phyloP scores from a whole-genome alignment of 2,797 vertebrate species.

The Podarcis lilfordi region DNA sequence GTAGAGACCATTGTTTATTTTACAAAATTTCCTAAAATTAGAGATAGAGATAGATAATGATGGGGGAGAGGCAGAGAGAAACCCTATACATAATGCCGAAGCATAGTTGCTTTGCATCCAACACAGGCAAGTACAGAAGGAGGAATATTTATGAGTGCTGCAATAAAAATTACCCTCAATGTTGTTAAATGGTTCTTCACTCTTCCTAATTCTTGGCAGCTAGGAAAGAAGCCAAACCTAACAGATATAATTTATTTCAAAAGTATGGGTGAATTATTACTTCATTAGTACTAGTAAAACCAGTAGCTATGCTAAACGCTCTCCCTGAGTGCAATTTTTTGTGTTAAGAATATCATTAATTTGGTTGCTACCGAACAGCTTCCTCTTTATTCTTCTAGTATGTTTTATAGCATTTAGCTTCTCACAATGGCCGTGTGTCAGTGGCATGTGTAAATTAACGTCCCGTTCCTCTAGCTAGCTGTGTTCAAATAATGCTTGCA shows the following conservation, averaged over 20 bases:
- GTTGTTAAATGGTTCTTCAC: constrained; percentile 59
- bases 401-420: constrained; percentile 30
- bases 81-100: not conserved
- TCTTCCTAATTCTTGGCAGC: constrained; percentile 51
- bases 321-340: constrained; percentile 42
- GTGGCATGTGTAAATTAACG: not conserved
- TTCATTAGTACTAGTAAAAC: constrained; percentile 49
- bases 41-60: too few relatives aligned
- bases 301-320: constrained; percentile 49
- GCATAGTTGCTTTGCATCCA: not conserved
- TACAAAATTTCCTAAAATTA: too few relatives aligned
- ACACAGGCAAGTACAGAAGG: not conserved
- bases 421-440: not conserved
- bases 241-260: constrained; percentile 62
- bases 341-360: constrained; percentile 37
- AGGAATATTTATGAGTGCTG: constrained; percentile 19
- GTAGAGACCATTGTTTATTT: not conserved
- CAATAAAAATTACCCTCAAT: constrained; percentile 24
- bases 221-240: constrained; percentile 67
- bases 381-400: constrained; percentile 49
- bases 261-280: constrained; percentile 57
- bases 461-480: not conserved
- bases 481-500: not conserved
- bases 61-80: not conserved
- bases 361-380: constrained; percentile 7